phyloP scores from a whole-genome alignment of 35 echinoderm and acorn worm species.

The Patiria miniata region DNA sequence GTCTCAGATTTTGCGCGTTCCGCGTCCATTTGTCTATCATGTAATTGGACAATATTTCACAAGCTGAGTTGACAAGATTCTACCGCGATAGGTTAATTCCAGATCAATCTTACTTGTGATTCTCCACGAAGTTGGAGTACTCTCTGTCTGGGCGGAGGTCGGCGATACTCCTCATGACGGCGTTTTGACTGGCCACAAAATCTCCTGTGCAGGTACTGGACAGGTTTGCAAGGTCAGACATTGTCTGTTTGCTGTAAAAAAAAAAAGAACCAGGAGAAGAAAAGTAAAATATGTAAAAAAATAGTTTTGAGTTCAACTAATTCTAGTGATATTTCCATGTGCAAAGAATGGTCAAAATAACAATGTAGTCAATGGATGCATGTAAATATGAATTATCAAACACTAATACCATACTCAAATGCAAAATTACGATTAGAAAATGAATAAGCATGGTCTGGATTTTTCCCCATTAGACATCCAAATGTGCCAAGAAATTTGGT shows the following conservation, averaged over 20 bases:
- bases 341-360: not conserved
- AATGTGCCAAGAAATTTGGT: no score
- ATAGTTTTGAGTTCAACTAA: not conserved
- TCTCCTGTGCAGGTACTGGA: slow-evolving; percentile 39
- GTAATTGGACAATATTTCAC: no score
- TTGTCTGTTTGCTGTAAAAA: slow-evolving; percentile 27
- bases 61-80: no score
- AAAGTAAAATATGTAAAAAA: not conserved
- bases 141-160: slow-evolving; percentile 87
- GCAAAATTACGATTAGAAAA: no score
- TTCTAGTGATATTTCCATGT: no score
- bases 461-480: no score
- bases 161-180: slow-evolving; percentile 68
- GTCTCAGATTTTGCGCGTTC: no score
- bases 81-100: no score
- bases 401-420: no score
- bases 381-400: no score
- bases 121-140: slow-evolving; percentile 80
- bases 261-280: not conserved
- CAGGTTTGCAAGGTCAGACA: slow-evolving; percentile 28
- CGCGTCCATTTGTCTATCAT: no score
- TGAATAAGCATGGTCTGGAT: no score
- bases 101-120: slow-evolving; percentile 71
- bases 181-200: slow-evolving; percentile 62
- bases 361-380: not conserved